Evolutionary conservation across 2,888 invertebrate genomes (phyloP).

Genomic region (Sylvicola cinctus): DNA sequence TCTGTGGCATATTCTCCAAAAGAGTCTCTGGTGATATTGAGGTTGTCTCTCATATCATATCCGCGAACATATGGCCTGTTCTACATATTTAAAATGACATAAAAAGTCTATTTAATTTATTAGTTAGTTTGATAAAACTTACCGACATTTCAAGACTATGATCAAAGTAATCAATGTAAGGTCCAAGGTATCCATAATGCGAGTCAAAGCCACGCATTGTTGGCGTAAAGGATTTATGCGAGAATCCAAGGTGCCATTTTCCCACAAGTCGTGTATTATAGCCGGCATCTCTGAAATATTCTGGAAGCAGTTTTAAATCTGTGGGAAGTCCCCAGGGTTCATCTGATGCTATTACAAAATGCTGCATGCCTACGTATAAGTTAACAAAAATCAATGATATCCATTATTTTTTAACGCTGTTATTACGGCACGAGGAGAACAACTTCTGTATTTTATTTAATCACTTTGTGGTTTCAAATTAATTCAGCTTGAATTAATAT

Average conservation of each 20-base stretch:
- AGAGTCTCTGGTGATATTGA: constrained; percentile 29
- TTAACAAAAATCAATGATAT: no score
- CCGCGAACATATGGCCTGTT: constrained; percentile 18
- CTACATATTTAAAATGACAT: constrained; percentile 7
- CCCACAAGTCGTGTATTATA: constrained; percentile 70
- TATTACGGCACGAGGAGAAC: no score
- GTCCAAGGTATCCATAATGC: constrained; percentile 71
- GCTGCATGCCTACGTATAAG: constrained; percentile 56
- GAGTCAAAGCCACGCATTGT: constrained; percentile 54
- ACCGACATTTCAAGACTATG: constrained; percentile 29
- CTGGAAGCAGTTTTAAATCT: constrained; percentile 44
- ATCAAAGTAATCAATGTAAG: constrained; percentile 61
- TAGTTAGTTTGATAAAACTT: constrained; percentile 9
- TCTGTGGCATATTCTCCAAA: constrained; percentile 45
- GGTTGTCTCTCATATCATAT: constrained; percentile 30
- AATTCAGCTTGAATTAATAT: no score
- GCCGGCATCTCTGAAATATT: constrained; percentile 44
- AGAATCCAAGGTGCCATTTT: constrained; percentile 82
- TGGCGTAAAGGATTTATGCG: constrained; percentile 36
- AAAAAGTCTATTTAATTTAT: neutral
- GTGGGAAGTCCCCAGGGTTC: constrained; percentile 53
- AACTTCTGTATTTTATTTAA: no score
- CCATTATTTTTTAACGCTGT: no score
- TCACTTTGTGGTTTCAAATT: no score
- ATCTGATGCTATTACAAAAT: constrained; percentile 40